Evolutionary conservation across 2,797 vertebrate genomes (phyloP).

Genomic region (Coilia nasus): DNA sequence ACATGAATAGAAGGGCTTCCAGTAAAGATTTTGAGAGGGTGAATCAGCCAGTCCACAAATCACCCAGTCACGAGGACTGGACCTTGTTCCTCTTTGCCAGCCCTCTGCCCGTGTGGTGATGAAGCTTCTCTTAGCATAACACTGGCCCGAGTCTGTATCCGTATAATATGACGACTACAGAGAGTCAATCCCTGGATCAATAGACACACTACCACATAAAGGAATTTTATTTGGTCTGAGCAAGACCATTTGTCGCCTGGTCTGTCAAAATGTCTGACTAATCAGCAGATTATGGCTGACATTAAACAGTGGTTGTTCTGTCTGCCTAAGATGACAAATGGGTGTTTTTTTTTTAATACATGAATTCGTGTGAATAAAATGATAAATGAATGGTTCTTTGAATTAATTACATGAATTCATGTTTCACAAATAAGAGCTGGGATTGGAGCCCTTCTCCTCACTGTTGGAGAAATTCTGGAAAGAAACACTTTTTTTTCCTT

Average conservation of each 20-base stretch:
- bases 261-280: conserved; percentile 1
- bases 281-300: not conserved
- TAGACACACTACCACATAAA: conserved; percentile 4
- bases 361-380: conserved; percentile 7
- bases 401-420: conserved; percentile 7
- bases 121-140: not conserved
- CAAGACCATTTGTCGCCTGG: not conserved
- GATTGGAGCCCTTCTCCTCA: not conserved
- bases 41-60: conserved; percentile 47
- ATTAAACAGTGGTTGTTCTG: conserved; percentile 17
- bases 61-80: conserved; percentile 35
- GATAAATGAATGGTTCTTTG: conserved; percentile 10
- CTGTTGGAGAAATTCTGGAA: conserved; percentile 6
- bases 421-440: not conserved
- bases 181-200: conserved; percentile 22
- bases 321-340: conserved; percentile 21
- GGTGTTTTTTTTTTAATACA: not conserved
- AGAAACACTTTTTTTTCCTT: too few relatives aligned
- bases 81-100: conserved; percentile 2
- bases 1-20: conserved; percentile 48
- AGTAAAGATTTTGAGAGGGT: conserved; percentile 39
- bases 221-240: not conserved
- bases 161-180: not conserved
- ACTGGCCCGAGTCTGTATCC: not conserved
- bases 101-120: conserved; percentile 2